Evolutionary conservation across 2,888 invertebrate genomes (phyloP).

Genomic region (Melitaea athalia): DNA sequence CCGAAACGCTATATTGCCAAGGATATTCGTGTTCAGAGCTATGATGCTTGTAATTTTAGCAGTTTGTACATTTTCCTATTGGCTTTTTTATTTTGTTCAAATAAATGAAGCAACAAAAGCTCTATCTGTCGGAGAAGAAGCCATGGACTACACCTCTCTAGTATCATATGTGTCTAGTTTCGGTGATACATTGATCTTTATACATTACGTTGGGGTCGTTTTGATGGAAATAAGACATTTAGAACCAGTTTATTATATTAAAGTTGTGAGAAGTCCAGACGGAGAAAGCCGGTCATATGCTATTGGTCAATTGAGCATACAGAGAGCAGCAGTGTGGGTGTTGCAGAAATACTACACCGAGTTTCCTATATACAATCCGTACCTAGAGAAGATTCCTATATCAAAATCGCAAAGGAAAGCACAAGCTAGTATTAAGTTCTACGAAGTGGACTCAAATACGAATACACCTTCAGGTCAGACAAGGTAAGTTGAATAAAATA

Average conservation of each 20-base stretch:
- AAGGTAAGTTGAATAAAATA: conserved; percentile 53
- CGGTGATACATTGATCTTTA: conserved; percentile 95
- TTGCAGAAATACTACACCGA: conserved; percentile 97
- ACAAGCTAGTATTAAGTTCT: conserved; percentile 95
- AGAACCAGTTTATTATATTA: conserved; percentile 93
- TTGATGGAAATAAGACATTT: conserved; percentile 96
- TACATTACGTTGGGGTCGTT: conserved; percentile 96
- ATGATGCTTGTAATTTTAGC: conserved; percentile 93
- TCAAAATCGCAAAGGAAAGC: conserved; percentile 91
- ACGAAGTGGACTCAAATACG: conserved; percentile 94
- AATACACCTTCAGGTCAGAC: conserved; percentile 88
- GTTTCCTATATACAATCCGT: conserved; percentile 98
- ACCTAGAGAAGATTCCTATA: conserved; percentile 94
- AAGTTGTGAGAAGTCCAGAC: conserved; percentile 97
- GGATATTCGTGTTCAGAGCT: conserved; percentile 95
- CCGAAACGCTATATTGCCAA: conserved; percentile 92
- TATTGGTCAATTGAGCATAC: conserved; percentile 96
- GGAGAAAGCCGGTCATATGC: conserved; percentile 94
- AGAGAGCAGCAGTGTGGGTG: conserved; percentile 96
- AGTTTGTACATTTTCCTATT: conserved; percentile 97
- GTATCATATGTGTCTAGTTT: conserved; percentile 96
- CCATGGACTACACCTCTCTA: conserved; percentile 92
- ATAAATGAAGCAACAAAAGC: conserved; percentile 91
- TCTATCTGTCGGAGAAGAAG: conserved; percentile 89
- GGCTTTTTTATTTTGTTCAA: conserved; percentile 98